A percentile compares a stretch with the other conserved stretches of the same genome.
phyloP scores from a whole-genome alignment of 2,888 invertebrate species.

The Eumacrocentrus americanus region DNA sequence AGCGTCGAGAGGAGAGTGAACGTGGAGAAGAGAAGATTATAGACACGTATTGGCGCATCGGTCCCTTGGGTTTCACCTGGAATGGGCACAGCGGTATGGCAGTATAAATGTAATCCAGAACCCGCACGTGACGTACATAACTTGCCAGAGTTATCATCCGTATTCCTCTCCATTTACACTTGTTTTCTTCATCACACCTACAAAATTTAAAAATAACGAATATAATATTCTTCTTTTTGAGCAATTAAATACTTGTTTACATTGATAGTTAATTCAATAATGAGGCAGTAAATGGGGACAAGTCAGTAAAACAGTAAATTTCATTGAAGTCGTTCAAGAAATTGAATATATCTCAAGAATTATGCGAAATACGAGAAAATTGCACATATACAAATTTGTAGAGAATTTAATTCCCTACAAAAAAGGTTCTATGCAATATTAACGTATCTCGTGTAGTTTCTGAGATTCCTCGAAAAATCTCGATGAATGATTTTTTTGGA shows the following conservation, averaged over 20 bases:
- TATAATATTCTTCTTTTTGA: constrained; percentile 15
- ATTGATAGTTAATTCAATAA: too few relatives aligned
- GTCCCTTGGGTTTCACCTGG: constrained; percentile 48
- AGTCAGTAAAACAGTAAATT: too few relatives aligned
- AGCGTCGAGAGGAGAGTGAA: neutral
- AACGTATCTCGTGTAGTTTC: too few relatives aligned
- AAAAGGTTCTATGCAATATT: too few relatives aligned
- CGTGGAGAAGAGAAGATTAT: constrained; percentile 48
- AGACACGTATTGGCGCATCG: constrained; percentile 61
- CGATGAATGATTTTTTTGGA: too few relatives aligned
- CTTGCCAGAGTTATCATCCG: constrained; percentile 30
- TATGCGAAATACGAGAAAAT: too few relatives aligned
- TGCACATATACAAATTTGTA: too few relatives aligned
- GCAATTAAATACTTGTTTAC: neutral
- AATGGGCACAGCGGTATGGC: constrained; percentile 15
- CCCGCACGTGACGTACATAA: constrained; percentile 58
- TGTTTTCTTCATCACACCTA: neutral
- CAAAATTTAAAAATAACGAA: neutral
- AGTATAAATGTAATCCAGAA: constrained; percentile 60
- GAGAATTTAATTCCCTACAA: too few relatives aligned
- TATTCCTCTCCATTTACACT: constrained; percentile 18
- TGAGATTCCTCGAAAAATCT: too few relatives aligned
- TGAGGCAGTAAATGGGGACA: too few relatives aligned
- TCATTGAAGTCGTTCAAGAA: too few relatives aligned
- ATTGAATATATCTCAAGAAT: too few relatives aligned